Percentiles rank a stretch among this genome's conserved stretches.
These are phyloP conservation scores for Nothura maculosa DNA, from an alignment of 2,797 vertebrate species.

Conservation along the genomic window DNA sequence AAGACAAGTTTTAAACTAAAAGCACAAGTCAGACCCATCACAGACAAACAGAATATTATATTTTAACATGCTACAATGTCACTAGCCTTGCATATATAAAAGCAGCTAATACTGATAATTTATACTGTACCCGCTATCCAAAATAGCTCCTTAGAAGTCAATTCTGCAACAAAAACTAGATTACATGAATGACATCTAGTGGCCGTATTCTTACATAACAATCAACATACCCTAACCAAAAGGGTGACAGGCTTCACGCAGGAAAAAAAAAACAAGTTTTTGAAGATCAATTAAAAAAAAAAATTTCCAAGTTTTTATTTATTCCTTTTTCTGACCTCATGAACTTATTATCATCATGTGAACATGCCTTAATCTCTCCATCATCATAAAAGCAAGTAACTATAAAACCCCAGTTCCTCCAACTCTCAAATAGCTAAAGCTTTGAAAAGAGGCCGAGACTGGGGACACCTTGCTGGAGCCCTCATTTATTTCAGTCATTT, in stretches of 20 bases:
- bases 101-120: background rate
- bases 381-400: background rate
- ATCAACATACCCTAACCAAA: background rate
- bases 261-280: background rate
- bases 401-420: background rate
- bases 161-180: constrained; percentile 54
- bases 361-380: background rate
- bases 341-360: background rate
- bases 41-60: background rate
- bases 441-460: background rate
- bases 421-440: background rate
- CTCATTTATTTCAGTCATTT: background rate
- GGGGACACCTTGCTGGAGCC: background rate
- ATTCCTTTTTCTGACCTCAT: background rate
- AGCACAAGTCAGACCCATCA: background rate
- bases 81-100: background rate
- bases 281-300: background rate
- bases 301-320: background rate
- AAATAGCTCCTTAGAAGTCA: background rate
- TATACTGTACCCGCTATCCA: background rate
- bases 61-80: background rate
- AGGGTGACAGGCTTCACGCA: background rate
- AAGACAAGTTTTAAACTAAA: constrained; percentile 7
- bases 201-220: constrained; percentile 63
- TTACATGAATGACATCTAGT: constrained; percentile 87